Percentiles rank a stretch among this genome's conserved stretches.
Conservation (phyloP, 1,140 invertebrate genomes). For the Eurosta solidaginis region DNA sequence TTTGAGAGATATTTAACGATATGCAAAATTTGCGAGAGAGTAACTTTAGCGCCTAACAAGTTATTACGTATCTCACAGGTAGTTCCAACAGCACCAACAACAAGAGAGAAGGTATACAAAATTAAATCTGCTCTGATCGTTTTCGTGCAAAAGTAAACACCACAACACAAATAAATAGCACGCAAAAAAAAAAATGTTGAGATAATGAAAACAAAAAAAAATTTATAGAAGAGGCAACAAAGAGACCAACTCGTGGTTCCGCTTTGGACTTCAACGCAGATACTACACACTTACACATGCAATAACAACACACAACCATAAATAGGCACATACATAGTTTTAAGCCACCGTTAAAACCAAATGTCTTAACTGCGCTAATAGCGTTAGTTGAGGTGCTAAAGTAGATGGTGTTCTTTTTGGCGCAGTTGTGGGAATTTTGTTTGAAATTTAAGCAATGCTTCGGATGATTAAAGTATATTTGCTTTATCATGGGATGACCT, state of each 20-base stretch:
- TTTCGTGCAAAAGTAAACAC: neutral
- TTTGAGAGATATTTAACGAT: too few species aligned
- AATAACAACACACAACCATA: neutral
- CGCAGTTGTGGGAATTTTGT: too few species aligned
- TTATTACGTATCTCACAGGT: neutral
- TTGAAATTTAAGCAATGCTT: too few species aligned
- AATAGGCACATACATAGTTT: neutral
- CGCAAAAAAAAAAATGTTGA: neutral
- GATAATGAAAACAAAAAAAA: too few species aligned
- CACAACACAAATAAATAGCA: neutral
- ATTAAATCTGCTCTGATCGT: neutral
- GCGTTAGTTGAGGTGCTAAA: neutral
- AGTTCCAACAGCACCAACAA: neutral
- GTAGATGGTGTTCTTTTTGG: too few species aligned
- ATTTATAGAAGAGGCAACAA: neutral
- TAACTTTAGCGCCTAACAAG: too few species aligned
- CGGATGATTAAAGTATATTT: too few species aligned
- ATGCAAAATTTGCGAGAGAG: too few species aligned
- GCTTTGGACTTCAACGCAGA: neutral
- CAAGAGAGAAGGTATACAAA: neutral
- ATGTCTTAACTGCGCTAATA: neutral
- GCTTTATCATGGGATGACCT: too few species aligned
- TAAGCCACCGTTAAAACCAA: constrained; percentile 3
- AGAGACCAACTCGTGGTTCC: neutral
- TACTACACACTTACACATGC: neutral